Base-by-base conservation (phyloP, 2,797 vertebrate species). In the Pelobates cultripes region DNA sequence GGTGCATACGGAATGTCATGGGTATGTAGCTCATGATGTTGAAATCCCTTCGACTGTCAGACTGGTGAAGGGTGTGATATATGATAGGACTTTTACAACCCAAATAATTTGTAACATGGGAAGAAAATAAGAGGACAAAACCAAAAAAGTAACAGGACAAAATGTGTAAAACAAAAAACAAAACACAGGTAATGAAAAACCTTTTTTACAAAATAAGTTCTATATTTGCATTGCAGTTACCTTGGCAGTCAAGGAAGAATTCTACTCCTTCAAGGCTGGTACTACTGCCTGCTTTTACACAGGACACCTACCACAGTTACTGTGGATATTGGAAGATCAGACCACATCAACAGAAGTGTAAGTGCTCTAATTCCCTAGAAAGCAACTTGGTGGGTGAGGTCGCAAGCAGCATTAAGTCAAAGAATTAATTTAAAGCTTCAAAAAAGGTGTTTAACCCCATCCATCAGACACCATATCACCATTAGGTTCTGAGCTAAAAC, bases 1-100 rank as follows among this genome's bases (percentile, higher is more conserved):
- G 72, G 82, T 80, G 87, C 86, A 76, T 79, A 77, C 89, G 92
- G 91, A 92, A 92, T 89, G 90, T 90, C 84, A 83, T 0, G 69
- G 86, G 14, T 14, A 61, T 7, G 55, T 57, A 60, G 75, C 45
- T 73, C n/a, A 72, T 72, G 28, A 28, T 40, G 2, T 69, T 67
- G 4, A n/a, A 70, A 60, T 60, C 14, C 57, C 3, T 41, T 76
- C 12, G 28, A 41, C 61, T 77, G 28, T 42, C 69, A n/a, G 60
- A 28, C n/a, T 10, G 9, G 2, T 42, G 3, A 44, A 45, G 47
- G 47, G 40, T 12, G 45, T 69, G 79, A 68, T 72, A 84, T 79
- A 77, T 84, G 13, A 43, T 80, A 84, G 42, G 9, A 43, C 17
- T 64, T 67, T 67, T 45, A 60, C 53, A 45, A 42, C n/a, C 69